phyloP scores from a whole-genome alignment of 2,888 invertebrate species.

The Chymomyza procnemis region DNA sequence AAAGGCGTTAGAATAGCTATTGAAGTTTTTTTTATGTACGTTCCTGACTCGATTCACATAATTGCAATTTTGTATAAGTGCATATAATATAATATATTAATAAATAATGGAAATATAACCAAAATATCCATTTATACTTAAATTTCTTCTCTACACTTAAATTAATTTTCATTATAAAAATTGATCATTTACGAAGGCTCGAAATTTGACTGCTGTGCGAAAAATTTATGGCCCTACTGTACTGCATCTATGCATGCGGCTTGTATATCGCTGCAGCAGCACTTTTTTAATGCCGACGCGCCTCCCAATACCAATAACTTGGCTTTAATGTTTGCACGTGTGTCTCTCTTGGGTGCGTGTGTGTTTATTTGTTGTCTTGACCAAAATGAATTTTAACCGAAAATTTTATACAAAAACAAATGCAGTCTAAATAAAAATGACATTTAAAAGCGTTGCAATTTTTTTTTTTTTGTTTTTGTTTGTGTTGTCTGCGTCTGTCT shows the following conservation, averaged over 20 bases:
- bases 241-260: neutral
- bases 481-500: slow-evolving; percentile 1
- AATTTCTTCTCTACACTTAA: too few species aligned
- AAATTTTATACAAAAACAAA: slow-evolving; percentile 22
- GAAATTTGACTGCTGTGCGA: too few species aligned
- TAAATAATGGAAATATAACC: too few species aligned
- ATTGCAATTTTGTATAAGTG: too few species aligned
- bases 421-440: slow-evolving; percentile 46
- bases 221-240: too few species aligned
- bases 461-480: slow-evolving; percentile 1
- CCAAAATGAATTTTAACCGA: slow-evolving; percentile 48
- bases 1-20: too few species aligned
- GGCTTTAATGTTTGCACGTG: slow-evolving; percentile 14
- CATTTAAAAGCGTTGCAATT: slow-evolving; percentile 24
- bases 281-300: slow-evolving; percentile 41
- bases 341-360: slow-evolving; percentile 15
- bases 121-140: too few species aligned
- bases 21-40: too few species aligned
- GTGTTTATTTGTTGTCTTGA: slow-evolving; percentile 59
- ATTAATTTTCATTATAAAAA: too few species aligned
- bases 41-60: too few species aligned
- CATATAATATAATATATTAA: too few species aligned
- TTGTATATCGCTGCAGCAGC: slow-evolving; percentile 40
- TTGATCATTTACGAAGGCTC: too few species aligned
- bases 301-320: neutral